Conservation (phyloP, 1,140 invertebrate species). For the Pseudomyrmex concolor region DNA sequence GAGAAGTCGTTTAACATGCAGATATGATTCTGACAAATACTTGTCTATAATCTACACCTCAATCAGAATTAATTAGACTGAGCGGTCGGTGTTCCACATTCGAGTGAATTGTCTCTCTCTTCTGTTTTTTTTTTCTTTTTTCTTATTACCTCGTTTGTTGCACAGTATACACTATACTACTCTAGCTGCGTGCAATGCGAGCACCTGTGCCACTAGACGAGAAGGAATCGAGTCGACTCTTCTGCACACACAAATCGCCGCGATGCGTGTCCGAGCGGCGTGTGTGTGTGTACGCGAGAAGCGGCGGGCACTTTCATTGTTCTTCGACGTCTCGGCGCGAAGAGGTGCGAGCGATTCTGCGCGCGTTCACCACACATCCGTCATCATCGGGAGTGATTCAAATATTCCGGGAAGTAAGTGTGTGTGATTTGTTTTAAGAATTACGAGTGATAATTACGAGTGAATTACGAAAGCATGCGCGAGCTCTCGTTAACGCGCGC, state of each 20-base stretch:
- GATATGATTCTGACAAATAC: no score
- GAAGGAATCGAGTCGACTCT: no score
- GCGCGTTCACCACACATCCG: not conserved
- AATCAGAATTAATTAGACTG: no score
- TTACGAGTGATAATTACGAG: not conserved
- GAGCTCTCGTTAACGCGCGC: not conserved
- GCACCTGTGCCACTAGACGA: not conserved
- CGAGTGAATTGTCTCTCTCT: no score
- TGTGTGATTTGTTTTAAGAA: not conserved
- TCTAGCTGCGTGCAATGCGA: constrained; percentile 11
- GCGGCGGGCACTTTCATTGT: constrained; percentile 81
- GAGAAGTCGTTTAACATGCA: no score
- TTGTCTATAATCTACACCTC: no score
- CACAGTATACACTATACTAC: not conserved
- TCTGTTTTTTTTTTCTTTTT: no score
- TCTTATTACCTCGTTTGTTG: constrained; percentile 8
- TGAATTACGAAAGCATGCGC: not conserved
- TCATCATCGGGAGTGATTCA: not conserved
- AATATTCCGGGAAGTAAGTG: constrained; percentile 37
- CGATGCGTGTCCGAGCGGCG: constrained; percentile 52
- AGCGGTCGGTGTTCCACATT: no score
- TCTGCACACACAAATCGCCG: constrained; percentile 13
- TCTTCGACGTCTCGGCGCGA: constrained; percentile 76
- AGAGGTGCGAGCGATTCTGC: constrained; percentile 38
- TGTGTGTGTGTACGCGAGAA: not conserved